These are phyloP conservation scores for Cassiopea andromeda DNA, from an alignment of 30 jellyfish, hydroid and myxozoan species.

Conservation along the genomic window DNA sequence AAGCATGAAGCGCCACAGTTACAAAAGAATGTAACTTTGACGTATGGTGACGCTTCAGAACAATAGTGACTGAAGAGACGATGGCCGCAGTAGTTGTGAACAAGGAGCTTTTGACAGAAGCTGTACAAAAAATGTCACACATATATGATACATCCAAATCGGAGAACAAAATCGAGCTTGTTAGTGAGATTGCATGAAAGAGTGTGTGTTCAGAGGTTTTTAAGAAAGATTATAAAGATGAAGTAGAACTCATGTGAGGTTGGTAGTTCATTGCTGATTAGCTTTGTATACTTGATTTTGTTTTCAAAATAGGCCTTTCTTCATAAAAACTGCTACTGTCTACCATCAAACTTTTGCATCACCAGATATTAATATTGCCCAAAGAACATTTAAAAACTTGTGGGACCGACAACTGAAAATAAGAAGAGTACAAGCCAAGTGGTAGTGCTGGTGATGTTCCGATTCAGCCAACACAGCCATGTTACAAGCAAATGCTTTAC, in stretches of 20 bases:
- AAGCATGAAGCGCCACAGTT: constrained; percentile 4
- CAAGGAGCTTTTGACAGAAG: constrained; percentile 32
- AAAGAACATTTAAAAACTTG: constrained; percentile 35
- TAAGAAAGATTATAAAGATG: constrained; percentile 2
- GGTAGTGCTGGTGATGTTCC: constrained; percentile 59
- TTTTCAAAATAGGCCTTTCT: background rate
- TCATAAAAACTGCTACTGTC: background rate
- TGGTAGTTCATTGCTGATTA: background rate
- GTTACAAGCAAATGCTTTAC: constrained; percentile 44
- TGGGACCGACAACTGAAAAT: constrained; percentile 37
- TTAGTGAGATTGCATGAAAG: constrained; percentile 30
- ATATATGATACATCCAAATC: constrained; percentile 32
- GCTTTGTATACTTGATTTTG: background rate
- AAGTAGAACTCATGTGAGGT: background rate
- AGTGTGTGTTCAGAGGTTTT: constrained; percentile 4
- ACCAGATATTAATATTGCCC: constrained; percentile 25
- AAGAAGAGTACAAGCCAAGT: constrained; percentile 50
- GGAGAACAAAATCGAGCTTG: constrained; percentile 39
- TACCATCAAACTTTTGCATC: background rate
- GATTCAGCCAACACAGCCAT: constrained; percentile 45
- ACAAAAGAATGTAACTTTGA: background rate
- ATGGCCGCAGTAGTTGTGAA: constrained; percentile 12
- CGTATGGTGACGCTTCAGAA: constrained; percentile 36
- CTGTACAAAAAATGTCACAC: constrained; percentile 32
- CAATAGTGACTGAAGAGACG: background rate